Conservation (phyloP, 2,888 invertebrate species). For the Drosophila lutescens region DNA sequence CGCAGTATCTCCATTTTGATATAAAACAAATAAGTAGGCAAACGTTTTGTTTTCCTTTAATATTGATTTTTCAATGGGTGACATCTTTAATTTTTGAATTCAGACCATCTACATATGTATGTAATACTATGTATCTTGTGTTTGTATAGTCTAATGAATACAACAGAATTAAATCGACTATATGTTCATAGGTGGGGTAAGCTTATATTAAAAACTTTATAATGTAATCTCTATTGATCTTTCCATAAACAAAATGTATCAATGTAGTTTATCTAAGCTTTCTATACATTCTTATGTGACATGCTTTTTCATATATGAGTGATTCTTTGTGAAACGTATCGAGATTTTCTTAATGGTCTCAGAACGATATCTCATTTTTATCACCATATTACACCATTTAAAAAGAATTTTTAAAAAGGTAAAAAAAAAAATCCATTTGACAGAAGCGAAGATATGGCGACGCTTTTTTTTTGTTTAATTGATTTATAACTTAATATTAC, state of each 20-base stretch:
- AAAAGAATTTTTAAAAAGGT: too few species aligned
- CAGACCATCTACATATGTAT: not conserved
- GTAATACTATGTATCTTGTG: too few species aligned
- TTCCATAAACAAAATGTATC: not conserved
- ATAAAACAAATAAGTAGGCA: constrained; percentile 41
- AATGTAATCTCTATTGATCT: not conserved
- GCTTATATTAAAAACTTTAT: not conserved
- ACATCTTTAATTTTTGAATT: not conserved
- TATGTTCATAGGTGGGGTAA: too few species aligned
- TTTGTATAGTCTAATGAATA: not conserved
- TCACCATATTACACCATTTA: too few species aligned
- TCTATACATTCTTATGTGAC: not conserved
- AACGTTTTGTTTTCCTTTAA: constrained; percentile 15
- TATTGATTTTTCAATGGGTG: not conserved
- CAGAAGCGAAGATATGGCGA: too few species aligned
- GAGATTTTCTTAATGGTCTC: too few species aligned
- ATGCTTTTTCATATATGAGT: not conserved
- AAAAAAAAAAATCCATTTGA: too few species aligned
- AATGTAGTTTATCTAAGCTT: not conserved
- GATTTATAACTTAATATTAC: too few species aligned
- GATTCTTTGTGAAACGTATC: too few species aligned
- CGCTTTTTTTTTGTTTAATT: too few species aligned
- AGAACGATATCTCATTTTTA: too few species aligned
- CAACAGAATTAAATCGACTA: not conserved
- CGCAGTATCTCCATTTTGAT: not conserved